Percentiles rank a stretch among this genome's conserved stretches.
phyloP scores from a whole-genome alignment of 2,888 invertebrate genomes.

The Chydorus sphaericus region DNA sequence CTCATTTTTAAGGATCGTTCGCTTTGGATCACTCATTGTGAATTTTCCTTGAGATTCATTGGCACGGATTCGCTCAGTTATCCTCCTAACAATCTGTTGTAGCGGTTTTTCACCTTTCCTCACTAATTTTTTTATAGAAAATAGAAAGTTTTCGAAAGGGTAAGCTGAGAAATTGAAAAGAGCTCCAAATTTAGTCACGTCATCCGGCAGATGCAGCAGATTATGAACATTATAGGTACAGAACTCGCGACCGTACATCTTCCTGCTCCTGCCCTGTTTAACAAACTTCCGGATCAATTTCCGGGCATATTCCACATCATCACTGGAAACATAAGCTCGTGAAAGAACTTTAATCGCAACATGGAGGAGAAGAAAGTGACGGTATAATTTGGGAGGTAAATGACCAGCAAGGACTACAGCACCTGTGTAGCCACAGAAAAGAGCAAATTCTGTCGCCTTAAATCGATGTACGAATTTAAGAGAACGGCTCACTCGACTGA shows the following conservation, averaged over 20 bases:
- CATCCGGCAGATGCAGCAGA: neutral
- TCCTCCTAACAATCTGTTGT: neutral
- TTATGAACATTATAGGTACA: conserved; percentile 5
- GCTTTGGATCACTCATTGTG: too few species aligned
- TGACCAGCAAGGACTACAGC: neutral
- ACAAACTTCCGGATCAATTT: neutral
- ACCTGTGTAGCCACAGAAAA: neutral
- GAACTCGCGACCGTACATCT: neutral
- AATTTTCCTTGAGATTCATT: too few species aligned
- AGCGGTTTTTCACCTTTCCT: neutral
- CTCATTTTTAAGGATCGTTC: neutral
- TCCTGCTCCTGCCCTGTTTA: neutral
- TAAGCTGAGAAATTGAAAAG: neutral
- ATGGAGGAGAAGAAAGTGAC: neutral
- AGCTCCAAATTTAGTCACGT: neutral
- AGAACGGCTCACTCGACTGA: neutral
- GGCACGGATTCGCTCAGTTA: too few species aligned
- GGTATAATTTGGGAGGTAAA: neutral
- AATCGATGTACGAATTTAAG: conserved; percentile 1
- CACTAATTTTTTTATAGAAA: conserved; percentile 2
- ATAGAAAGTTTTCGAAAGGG: neutral
- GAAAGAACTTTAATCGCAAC: neutral
- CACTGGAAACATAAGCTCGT: neutral
- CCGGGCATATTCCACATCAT: neutral
- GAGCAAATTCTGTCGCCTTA: conserved; percentile 4